Percentiles rank a stretch among this genome's conserved stretches.
phyloP scores from a whole-genome alignment of 2,888 invertebrate species.

The Scaptomyza cyrtandrae region DNA sequence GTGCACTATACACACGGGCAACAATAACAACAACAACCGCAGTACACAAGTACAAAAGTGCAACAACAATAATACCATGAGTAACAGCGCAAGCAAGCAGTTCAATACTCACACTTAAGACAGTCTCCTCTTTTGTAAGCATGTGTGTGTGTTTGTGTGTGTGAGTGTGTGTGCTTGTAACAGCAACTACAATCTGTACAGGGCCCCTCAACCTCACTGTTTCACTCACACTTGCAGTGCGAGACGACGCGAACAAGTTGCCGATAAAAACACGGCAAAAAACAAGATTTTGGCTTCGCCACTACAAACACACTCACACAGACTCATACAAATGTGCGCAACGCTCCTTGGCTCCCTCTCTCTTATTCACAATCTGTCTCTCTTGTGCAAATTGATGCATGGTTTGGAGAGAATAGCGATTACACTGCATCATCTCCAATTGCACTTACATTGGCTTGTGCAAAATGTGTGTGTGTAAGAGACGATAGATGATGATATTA shows the following conservation, averaged over 20 bases:
- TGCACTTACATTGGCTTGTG: constrained; percentile 7
- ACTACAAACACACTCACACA: constrained; percentile 11
- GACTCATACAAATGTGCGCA: background rate
- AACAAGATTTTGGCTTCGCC: constrained; percentile 37
- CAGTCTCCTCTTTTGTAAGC: constrained; percentile 27
- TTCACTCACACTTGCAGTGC: constrained; percentile 48
- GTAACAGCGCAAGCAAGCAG: constrained; percentile 58
- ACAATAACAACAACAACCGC: constrained; percentile 18
- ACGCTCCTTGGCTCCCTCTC: constrained; percentile 10
- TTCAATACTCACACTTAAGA: constrained; percentile 54
- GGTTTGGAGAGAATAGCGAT: constrained; percentile 17
- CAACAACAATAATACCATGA: constrained; percentile 51
- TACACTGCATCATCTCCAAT: constrained; percentile 18
- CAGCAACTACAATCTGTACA: constrained; percentile 6
- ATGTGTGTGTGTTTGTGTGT: constrained; percentile 28
- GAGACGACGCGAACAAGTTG: constrained; percentile 53
- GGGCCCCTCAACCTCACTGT: constrained; percentile 19
- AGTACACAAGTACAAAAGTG: constrained; percentile 32
- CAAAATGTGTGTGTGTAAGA: background rate
- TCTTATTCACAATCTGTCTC: constrained; percentile 10
- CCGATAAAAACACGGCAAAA: constrained; percentile 50
- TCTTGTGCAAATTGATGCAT: constrained; percentile 8
- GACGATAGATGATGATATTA: background rate
- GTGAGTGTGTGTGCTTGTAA: constrained; percentile 42
- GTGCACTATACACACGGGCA: constrained; percentile 38